phyloP scores from a whole-genome alignment of 1,140 invertebrate species.

The Nasonia longicornis region DNA sequence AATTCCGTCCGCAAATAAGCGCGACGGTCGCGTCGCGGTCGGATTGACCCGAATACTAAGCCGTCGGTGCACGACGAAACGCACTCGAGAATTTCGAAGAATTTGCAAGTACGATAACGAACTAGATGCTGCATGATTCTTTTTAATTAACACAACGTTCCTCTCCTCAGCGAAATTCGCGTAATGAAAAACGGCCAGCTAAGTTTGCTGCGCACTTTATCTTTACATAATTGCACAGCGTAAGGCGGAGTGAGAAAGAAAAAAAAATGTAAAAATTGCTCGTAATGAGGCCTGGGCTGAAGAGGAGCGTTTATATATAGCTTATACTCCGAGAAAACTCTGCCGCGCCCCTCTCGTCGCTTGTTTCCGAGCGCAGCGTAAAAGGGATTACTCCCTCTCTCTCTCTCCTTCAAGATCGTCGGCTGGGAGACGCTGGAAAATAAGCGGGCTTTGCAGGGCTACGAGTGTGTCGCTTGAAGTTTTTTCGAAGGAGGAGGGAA shows the following conservation, averaged over 20 bases:
- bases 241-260: neutral
- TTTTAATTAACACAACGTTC: neutral
- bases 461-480: neutral
- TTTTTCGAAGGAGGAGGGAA: too few species aligned
- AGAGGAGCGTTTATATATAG: neutral
- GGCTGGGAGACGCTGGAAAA: neutral
- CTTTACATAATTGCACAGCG: neutral
- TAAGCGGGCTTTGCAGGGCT: neutral
- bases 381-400: neutral
- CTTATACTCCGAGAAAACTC: neutral
- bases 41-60: neutral
- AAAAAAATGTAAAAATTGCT: neutral
- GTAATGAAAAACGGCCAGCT: neutral
- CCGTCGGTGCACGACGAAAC: too few species aligned
- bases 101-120: too few species aligned
- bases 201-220: neutral
- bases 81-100: too few species aligned
- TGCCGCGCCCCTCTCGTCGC: too few species aligned
- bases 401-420: neutral
- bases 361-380: neutral
- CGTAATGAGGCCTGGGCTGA: neutral
- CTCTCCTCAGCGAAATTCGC: neutral
- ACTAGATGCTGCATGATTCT: too few species aligned
- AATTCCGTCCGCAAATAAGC: neutral
- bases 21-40: neutral